phyloP scores from a whole-genome alignment of 2,888 invertebrate genomes.

The Ceriagrion tenellum region DNA sequence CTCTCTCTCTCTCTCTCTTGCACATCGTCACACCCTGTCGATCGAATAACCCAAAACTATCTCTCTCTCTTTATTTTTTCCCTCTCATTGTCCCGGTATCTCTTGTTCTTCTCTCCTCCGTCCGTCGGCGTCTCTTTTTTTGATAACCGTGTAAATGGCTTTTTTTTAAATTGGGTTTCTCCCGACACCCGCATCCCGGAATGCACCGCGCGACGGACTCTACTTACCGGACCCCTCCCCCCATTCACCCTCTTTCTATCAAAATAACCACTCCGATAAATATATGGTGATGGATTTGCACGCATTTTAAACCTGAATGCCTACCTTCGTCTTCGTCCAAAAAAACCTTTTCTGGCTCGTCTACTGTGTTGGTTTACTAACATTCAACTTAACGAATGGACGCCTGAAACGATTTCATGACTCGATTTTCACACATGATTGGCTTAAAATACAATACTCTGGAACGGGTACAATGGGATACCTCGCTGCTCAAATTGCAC shows the following conservation, averaged over 20 bases:
- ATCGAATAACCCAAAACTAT: constrained; percentile 37
- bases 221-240: not conserved
- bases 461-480: not conserved
- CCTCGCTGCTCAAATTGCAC: not conserved
- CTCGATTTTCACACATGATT: not conserved
- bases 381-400: not conserved
- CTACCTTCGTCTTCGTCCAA: not conserved
- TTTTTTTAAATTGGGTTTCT: not conserved
- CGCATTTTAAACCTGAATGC: constrained; percentile 23
- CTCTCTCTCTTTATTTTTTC: constrained; percentile 1
- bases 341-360: not conserved
- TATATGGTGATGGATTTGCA: constrained; percentile 29
- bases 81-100: not conserved
- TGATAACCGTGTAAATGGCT: not conserved
- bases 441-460: not conserved
- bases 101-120: too few relatives aligned
- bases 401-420: not conserved
- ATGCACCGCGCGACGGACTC: not conserved
- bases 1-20: not conserved
- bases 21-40: constrained; percentile 26
- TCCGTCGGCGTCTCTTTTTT: too few relatives aligned
- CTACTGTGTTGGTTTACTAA: constrained; percentile 35
- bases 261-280: constrained; percentile 33
- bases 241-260: not conserved
- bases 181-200: not conserved